Conservation (phyloP, 2,113 vertebrate species). For the Tringa solitaria region DNA sequence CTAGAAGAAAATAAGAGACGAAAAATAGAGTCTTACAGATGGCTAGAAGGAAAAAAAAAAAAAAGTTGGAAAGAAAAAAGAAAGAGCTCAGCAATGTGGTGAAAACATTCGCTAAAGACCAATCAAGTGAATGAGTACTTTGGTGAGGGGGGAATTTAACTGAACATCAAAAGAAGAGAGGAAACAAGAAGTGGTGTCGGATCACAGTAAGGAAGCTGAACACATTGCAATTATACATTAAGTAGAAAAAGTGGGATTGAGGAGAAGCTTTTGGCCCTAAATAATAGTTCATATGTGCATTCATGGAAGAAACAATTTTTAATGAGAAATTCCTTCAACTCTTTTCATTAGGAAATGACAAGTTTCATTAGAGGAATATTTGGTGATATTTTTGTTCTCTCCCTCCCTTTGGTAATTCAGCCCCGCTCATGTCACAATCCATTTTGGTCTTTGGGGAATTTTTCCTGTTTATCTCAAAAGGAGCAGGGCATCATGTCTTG, state of each 20-base stretch:
- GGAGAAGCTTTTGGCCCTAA: background rate
- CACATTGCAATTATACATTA: background rate
- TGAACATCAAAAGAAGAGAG: background rate
- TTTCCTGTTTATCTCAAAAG: background rate
- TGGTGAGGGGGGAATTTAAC: background rate
- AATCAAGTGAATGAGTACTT: background rate
- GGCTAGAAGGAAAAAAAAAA: background rate
- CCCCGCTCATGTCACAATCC: background rate
- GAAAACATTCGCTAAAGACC: background rate
- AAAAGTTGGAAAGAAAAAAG: background rate
- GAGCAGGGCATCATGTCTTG: background rate
- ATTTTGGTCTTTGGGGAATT: background rate
- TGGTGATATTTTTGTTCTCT: background rate
- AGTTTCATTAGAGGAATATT: constrained; percentile 12
- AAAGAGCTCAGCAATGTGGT: background rate
- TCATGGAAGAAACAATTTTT: background rate
- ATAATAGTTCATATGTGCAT: background rate
- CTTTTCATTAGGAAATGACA: constrained; percentile 8
- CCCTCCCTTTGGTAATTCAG: background rate
- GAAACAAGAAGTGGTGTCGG: background rate
- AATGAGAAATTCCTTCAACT: constrained; percentile 16
- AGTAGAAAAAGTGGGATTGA: background rate
- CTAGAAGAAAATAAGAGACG: background rate
- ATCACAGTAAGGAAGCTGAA: background rate
- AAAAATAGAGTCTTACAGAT: background rate